Evolutionary conservation across 2,888 invertebrate species (phyloP).

Genomic region (Nomada lathburiana): DNA sequence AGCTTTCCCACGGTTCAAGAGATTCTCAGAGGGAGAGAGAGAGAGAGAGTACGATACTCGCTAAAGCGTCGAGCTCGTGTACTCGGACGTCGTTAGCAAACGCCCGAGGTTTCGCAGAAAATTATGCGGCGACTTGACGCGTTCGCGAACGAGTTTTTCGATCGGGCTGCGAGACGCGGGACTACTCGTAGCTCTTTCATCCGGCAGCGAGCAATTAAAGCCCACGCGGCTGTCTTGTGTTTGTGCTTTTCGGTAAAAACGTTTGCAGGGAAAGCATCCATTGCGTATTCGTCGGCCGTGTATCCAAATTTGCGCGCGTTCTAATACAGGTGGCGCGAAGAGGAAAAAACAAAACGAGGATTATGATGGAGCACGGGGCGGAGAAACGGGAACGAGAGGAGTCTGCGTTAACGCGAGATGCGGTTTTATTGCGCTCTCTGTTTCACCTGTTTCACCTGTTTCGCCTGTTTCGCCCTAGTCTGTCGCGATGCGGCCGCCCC

Average conservation of each 20-base stretch:
- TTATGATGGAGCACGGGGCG: constrained; percentile 1
- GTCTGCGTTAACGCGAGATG: constrained; percentile 22
- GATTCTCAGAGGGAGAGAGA: constrained; percentile 10
- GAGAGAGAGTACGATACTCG: constrained; percentile 1
- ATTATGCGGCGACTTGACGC: constrained; percentile 5
- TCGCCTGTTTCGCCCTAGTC: not conserved
- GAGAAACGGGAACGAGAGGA: constrained; percentile 54
- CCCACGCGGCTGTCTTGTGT: not conserved
- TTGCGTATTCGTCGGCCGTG: constrained; percentile 1
- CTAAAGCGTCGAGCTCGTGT: constrained; percentile 2
- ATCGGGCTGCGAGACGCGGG: not conserved
- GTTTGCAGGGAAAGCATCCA: not conserved
- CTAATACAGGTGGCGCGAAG: not conserved
- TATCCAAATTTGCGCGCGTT: constrained; percentile 21
- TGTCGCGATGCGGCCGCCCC: constrained; percentile 4
- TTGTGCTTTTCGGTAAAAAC: constrained; percentile 14
- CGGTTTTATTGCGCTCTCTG: constrained; percentile 1
- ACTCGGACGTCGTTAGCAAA: constrained; percentile 15
- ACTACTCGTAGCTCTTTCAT: not conserved
- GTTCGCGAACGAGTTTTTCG: not conserved
- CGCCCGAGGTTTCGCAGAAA: constrained; percentile 1
- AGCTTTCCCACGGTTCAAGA: constrained; percentile 18
- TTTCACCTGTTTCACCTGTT: not conserved
- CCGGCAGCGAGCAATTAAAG: not conserved
- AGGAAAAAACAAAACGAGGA: not conserved